A percentile compares a stretch with the other conserved stretches of the same genome.
phyloP scores from a whole-genome alignment of 2,888 invertebrate genomes.

The Coenonympha glycerion region DNA sequence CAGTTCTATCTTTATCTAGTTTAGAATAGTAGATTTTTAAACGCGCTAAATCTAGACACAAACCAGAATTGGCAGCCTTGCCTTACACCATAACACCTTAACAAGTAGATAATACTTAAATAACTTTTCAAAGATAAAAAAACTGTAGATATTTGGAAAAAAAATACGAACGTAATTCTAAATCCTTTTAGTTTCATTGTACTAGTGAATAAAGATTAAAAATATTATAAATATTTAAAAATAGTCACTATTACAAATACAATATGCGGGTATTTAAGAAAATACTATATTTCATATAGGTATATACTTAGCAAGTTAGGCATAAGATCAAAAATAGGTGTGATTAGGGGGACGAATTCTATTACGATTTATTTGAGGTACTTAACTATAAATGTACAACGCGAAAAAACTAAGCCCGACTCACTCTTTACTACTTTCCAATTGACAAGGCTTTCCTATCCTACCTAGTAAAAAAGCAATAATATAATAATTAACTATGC shows the following conservation, averaged over 20 bases:
- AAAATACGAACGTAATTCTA: no score
- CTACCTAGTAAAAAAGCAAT: constrained; percentile 4
- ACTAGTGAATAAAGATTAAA: background rate
- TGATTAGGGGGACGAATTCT: constrained; percentile 21
- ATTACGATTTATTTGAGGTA: constrained; percentile 25
- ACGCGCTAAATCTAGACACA: no score
- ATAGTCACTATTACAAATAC: background rate
- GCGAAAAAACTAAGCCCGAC: constrained; percentile 4
- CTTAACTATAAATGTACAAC: constrained; percentile 15
- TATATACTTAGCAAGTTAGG: background rate
- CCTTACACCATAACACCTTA: no score
- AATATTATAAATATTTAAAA: background rate
- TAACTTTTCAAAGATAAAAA: no score
- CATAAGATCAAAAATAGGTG: constrained; percentile 10
- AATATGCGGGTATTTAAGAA: background rate
- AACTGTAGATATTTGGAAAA: no score
- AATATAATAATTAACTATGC: no score
- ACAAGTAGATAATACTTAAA: no score
- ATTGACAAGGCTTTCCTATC: constrained; percentile 5
- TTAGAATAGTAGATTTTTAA: no score
- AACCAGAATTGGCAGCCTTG: no score
- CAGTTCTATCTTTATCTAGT: no score
- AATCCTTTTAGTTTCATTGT: background rate
- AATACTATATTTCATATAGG: background rate
- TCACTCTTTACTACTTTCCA: background rate